Conservation (phyloP, 2,888 invertebrate genomes). For the Mesochorus sp. region DNA sequence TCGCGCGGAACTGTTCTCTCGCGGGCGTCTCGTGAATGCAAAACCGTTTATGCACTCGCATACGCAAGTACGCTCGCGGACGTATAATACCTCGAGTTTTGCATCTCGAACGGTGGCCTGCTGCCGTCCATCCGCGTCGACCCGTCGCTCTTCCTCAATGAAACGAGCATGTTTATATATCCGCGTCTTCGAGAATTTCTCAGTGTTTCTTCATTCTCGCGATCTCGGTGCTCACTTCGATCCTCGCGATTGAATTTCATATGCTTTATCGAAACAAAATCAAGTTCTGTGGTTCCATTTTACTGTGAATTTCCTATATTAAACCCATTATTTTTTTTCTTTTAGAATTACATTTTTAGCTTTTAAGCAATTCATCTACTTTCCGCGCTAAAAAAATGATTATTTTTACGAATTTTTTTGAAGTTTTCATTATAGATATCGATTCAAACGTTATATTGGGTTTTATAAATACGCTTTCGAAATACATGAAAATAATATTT, state of each 20-base stretch:
- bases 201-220: background rate
- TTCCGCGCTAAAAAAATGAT: too few relatives aligned
- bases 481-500: too few relatives aligned
- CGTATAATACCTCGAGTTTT: slow-evolving; percentile 30
- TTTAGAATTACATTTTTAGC: background rate
- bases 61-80: slow-evolving; percentile 54
- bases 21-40: slow-evolving; percentile 51
- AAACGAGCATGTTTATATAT: slow-evolving; percentile 27
- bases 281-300: too few relatives aligned
- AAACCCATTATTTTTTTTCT: background rate
- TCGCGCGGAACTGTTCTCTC: slow-evolving; percentile 33
- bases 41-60: slow-evolving; percentile 58
- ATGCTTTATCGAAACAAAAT: too few relatives aligned
- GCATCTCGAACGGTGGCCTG: slow-evolving; percentile 15
- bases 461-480: too few relatives aligned
- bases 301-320: too few relatives aligned
- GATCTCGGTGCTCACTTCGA: background rate
- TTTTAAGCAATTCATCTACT: too few relatives aligned
- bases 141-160: background rate
- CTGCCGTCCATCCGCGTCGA: slow-evolving; percentile 29
- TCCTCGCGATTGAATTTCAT: background rate
- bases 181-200: slow-evolving; percentile 9
- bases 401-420: too few relatives aligned
- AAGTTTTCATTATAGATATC: too few relatives aligned
- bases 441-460: too few relatives aligned